Conservation (phyloP, 2,888 invertebrate genomes). For the Tillus elongatus region DNA sequence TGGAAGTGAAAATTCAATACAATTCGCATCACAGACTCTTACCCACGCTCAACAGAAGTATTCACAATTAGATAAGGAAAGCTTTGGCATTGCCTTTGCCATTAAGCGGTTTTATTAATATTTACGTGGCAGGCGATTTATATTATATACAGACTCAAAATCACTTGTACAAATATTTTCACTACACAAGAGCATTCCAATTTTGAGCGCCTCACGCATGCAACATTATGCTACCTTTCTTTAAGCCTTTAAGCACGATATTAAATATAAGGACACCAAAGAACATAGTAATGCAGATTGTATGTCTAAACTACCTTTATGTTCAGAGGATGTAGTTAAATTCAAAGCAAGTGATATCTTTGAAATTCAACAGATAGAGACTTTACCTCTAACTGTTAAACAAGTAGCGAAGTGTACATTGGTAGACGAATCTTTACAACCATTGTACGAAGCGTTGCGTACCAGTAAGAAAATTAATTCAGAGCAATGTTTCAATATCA, state of each 20-base stretch:
- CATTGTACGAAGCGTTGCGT: neutral
- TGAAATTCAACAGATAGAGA: neutral
- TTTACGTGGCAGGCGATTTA: conserved; percentile 33
- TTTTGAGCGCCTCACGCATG: conserved; percentile 9
- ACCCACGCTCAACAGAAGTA: conserved; percentile 25
- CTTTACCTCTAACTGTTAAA: neutral
- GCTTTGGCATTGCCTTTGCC: conserved; percentile 33
- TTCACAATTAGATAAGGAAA: conserved; percentile 28
- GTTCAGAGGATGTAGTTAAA: too few species aligned
- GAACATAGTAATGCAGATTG: conserved; percentile 6
- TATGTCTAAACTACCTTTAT: conserved; percentile 4
- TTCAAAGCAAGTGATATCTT: neutral
- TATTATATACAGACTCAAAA: too few species aligned
- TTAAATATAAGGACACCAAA: conserved; percentile 8
- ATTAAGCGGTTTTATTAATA: conserved; percentile 37
- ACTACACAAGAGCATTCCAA: conserved; percentile 7
- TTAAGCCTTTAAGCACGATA: conserved; percentile 5
- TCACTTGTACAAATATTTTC: conserved; percentile 23
- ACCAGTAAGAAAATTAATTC: neutral
- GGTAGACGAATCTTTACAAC: neutral
- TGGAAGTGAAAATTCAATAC: conserved; percentile 32
- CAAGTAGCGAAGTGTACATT: neutral
- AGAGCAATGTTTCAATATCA: neutral
- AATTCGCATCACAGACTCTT: conserved; percentile 31
- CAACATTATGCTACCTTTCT: conserved; percentile 8